Evolutionary conservation across 2,113 vertebrate genomes (phyloP), one percentile per base, ranked within the genome.

Genomic region (Lamprotornis superbus): DNA sequence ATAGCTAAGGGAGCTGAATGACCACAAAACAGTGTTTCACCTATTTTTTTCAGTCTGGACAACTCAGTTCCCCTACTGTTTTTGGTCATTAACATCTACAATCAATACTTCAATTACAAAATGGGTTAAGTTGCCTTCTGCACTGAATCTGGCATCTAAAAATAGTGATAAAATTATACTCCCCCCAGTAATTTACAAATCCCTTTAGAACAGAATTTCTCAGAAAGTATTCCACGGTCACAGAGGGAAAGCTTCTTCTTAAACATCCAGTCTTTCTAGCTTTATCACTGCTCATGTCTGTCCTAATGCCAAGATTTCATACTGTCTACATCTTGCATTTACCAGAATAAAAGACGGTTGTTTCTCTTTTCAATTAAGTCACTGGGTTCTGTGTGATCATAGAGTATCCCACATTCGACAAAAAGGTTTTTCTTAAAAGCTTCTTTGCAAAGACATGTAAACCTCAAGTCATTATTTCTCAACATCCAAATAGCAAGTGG

Each of bases 51-150:
- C 23, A n/a, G 20, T 50, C 33, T 76, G 33, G 42, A 30, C 69
- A 67, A 73, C 50, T 69, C 35, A 74, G 21, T 10, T 85, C 24
- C n/a, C 35, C 14, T 22, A 35, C 39, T 93, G n/a, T 44, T 95
- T 91, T 87, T 42, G 83, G 59, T 61, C 22, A 7, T 57, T 67
- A 87, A 61, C 33, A 77, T 42, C 37, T 85, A 80, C 79, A 83
- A 47, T 11, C 6, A 3, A 90, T 81, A 80, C 15, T 89, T 88
- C 78, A 92, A 78, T 83, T 88, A 92, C 52, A 83, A 95, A 90
- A 96, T 60, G 69, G 64, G 75, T 95, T 95, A 91, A 91, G 69
- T 89, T 85, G 70, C 49, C 67, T 87, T 89, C 84, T 80, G 75
- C 22, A 44, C 57, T 46, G 37, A 90, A 93, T 53, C n/a, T 7